These are phyloP conservation scores for Argyra leucocephala DNA, from an alignment of 2,888 invertebrate species.

Conservation along the genomic window DNA sequence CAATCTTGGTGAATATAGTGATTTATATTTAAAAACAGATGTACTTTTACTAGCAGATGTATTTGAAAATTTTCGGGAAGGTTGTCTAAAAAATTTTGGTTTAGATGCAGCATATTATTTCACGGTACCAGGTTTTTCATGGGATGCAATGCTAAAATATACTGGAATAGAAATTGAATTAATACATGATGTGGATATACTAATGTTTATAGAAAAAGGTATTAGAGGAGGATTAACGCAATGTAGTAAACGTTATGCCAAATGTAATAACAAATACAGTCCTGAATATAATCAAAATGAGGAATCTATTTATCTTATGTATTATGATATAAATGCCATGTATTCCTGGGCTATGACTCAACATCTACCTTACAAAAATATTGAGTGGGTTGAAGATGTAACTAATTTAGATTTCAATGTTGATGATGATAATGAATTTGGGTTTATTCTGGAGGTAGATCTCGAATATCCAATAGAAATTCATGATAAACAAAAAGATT, in stretches of 20 bases:
- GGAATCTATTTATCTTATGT: neutral
- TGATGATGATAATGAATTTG: constrained; percentile 19
- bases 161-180: constrained; percentile 20
- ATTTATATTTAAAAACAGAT: constrained; percentile 33
- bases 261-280: constrained; percentile 16
- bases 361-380: constrained; percentile 23
- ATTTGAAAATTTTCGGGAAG: constrained; percentile 20
- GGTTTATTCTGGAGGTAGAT: constrained; percentile 31
- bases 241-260: constrained; percentile 9
- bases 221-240: constrained; percentile 15
- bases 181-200: constrained; percentile 17
- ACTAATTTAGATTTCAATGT: constrained; percentile 20
- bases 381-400: constrained; percentile 22
- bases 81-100: constrained; percentile 7
- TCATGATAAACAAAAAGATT: constrained; percentile 29
- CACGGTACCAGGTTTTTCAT: constrained; percentile 29
- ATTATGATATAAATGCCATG: constrained; percentile 22
- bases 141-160: constrained; percentile 29
- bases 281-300: constrained; percentile 8
- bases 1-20: constrained; percentile 32
- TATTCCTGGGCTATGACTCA: constrained; percentile 23
- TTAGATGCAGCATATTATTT: constrained; percentile 30
- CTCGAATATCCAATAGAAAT: constrained; percentile 20
- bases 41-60: constrained; percentile 34
- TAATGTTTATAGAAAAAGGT: constrained; percentile 11